These are phyloP conservation scores for Brachyistius frenatus DNA, from an alignment of 2,113 vertebrate genomes.

Conservation along the genomic window DNA sequence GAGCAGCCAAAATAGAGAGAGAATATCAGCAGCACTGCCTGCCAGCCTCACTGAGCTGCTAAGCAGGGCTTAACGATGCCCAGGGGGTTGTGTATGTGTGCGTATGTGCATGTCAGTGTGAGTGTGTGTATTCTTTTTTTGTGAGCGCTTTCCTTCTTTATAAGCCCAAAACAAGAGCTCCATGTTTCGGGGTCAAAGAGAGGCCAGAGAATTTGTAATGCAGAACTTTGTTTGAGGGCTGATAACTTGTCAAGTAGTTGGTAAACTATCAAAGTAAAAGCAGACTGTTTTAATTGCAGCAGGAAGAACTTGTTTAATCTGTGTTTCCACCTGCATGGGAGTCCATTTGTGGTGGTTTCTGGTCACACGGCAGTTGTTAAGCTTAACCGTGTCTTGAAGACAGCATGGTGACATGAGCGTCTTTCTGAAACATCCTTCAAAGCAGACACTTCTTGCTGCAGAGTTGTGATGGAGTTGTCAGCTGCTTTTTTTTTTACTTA, in stretches of 20 bases:
- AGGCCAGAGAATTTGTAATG: slow-evolving; percentile 70
- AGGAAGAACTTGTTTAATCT: not conserved
- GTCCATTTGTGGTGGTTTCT: not conserved
- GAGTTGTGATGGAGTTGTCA: slow-evolving; percentile 29
- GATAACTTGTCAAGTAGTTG: slow-evolving; percentile 38
- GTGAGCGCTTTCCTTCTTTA: slow-evolving; percentile 55
- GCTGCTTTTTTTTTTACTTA: slow-evolving; percentile 5
- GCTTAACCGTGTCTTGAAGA: not conserved
- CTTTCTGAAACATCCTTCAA: slow-evolving; percentile 8
- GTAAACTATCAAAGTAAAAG: slow-evolving; percentile 12
- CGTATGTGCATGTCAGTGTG: slow-evolving; percentile 37
- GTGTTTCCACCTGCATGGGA: not conserved
- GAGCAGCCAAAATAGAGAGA: slow-evolving; percentile 79
- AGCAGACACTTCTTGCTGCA: not conserved
- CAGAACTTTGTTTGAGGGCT: slow-evolving; percentile 67
- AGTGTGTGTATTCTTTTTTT: slow-evolving; percentile 4
- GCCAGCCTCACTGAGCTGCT: slow-evolving; percentile 81
- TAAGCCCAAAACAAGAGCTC: slow-evolving; percentile 76
- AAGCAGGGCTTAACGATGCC: slow-evolving; percentile 83
- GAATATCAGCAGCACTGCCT: slow-evolving; percentile 78
- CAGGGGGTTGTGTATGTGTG: slow-evolving; percentile 71
- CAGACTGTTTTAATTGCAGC: slow-evolving; percentile 25
- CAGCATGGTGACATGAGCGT: not conserved
- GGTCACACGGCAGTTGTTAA: not conserved
- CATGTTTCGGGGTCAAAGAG: slow-evolving; percentile 74